phyloP scores from a whole-genome alignment of 1,140 invertebrate genomes.

The Prorops nasuta region DNA sequence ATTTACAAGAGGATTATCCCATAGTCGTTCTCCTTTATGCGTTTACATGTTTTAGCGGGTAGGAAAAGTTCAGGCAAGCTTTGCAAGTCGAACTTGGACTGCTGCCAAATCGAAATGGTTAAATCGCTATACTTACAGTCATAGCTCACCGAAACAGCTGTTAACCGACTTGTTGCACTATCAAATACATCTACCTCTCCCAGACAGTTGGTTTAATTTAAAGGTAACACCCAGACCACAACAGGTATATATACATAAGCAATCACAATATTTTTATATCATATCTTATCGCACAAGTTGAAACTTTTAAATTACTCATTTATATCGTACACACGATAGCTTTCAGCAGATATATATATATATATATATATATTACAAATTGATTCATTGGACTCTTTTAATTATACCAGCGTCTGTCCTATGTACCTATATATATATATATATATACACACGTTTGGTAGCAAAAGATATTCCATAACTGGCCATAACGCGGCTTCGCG shows the following conservation, averaged over 20 bases:
- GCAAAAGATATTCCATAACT: neutral
- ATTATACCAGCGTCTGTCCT: too few relatives aligned
- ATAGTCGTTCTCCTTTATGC: neutral
- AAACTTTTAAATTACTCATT: neutral
- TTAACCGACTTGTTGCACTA: conserved; percentile 40
- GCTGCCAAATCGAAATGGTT: conserved; percentile 23
- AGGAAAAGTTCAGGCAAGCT: conserved; percentile 12
- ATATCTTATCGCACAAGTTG: neutral
- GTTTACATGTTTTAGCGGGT: neutral
- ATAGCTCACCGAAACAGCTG: conserved; percentile 30
- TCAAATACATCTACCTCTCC: conserved; percentile 18
- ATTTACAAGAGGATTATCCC: neutral
- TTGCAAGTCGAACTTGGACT: conserved; percentile 24
- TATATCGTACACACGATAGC: neutral
- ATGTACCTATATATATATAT: too few relatives aligned
- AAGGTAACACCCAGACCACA: neutral
- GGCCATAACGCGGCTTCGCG: neutral
- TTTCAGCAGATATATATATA: neutral
- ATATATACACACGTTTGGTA: too few relatives aligned
- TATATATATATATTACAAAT: too few relatives aligned
- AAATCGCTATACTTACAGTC: conserved; percentile 15
- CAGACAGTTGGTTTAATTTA: neutral
- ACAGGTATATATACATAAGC: neutral
- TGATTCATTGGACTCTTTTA: too few relatives aligned
- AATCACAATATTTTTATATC: neutral